These are phyloP conservation scores for Diuraphis noxia DNA, from an alignment of 1,140 invertebrate genomes.

Conservation along the genomic window DNA sequence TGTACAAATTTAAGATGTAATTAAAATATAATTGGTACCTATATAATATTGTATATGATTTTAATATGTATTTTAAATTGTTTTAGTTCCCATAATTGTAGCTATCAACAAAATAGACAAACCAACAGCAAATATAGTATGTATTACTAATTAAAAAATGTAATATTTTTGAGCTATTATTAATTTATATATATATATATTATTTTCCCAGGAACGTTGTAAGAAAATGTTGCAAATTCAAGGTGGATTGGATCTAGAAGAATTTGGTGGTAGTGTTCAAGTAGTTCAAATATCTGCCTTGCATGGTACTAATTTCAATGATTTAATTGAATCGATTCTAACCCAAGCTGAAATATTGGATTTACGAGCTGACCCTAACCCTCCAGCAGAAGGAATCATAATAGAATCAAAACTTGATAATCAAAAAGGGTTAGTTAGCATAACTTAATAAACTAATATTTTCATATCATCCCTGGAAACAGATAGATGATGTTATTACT, in stretches of 20 bases:
- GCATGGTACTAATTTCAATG: constrained; percentile 76
- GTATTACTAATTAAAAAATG: constrained; percentile 59
- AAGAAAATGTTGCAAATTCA: constrained; percentile 73
- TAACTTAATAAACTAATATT: not conserved
- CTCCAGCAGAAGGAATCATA: constrained; percentile 85
- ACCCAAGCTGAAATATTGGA: constrained; percentile 88
- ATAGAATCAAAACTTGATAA: constrained; percentile 83
- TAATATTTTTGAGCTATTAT: constrained; percentile 53
- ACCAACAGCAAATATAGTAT: constrained; percentile 80
- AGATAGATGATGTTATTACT: not conserved
- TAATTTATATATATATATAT: not conserved
- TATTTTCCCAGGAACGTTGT: constrained; percentile 68
- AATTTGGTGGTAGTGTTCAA: constrained; percentile 90
- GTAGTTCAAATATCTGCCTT: constrained; percentile 90
- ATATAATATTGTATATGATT: not conserved
- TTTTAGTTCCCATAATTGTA: constrained; percentile 90
- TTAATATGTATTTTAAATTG: constrained; percentile 57
- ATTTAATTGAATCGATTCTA: constrained; percentile 82
- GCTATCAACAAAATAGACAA: constrained; percentile 99
- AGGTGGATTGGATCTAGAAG: constrained; percentile 80
- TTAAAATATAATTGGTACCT: not conserved
- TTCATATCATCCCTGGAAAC: too few species aligned
- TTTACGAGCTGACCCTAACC: constrained; percentile 78
- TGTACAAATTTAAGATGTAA: not conserved
- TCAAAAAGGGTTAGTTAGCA: constrained; percentile 66